These are phyloP conservation scores for Amblyopsis hoosieri DNA, from an alignment of 2,797 vertebrate genomes.

Conservation along the genomic window DNA sequence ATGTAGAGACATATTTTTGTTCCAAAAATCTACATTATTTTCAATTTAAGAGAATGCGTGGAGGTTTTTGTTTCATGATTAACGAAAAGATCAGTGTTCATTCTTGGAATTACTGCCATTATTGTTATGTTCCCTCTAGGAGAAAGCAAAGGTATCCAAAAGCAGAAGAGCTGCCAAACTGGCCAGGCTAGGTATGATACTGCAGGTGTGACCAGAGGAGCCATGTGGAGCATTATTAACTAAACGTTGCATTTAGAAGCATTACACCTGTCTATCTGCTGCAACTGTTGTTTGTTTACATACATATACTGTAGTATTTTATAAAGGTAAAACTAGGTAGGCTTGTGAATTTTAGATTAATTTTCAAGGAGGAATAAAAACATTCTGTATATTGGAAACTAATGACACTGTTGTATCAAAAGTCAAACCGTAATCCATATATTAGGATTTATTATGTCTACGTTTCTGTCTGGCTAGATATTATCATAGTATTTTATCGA, in stretches of 20 bases:
- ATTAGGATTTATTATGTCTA: not conserved
- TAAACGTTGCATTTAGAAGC: not conserved
- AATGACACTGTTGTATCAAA: not conserved
- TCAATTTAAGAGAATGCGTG: too few relatives aligned
- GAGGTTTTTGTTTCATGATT: too few relatives aligned
- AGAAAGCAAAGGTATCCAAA: constrained; percentile 85
- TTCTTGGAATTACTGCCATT: not conserved
- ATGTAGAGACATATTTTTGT: not conserved
- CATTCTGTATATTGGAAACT: not conserved
- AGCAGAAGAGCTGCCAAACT: constrained; percentile 86
- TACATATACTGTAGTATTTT: too few relatives aligned
- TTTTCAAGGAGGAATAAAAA: too few relatives aligned
- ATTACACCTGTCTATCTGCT: not conserved
- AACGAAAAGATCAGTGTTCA: too few relatives aligned
- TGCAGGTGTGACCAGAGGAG: not conserved
- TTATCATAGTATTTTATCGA: not conserved
- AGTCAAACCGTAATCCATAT: not conserved
- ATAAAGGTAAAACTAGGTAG: too few relatives aligned
- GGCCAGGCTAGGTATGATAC: constrained; percentile 81
- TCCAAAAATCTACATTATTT: too few relatives aligned
- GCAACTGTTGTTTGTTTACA: not conserved
- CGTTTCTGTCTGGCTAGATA: not conserved
- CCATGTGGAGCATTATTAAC: not conserved
- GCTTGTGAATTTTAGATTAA: too few relatives aligned
- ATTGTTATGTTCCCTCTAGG: constrained; percentile 68